These are phyloP conservation scores for Drosophila oshimai DNA, from an alignment of 1,140 invertebrate species.

Conservation along the genomic window DNA sequence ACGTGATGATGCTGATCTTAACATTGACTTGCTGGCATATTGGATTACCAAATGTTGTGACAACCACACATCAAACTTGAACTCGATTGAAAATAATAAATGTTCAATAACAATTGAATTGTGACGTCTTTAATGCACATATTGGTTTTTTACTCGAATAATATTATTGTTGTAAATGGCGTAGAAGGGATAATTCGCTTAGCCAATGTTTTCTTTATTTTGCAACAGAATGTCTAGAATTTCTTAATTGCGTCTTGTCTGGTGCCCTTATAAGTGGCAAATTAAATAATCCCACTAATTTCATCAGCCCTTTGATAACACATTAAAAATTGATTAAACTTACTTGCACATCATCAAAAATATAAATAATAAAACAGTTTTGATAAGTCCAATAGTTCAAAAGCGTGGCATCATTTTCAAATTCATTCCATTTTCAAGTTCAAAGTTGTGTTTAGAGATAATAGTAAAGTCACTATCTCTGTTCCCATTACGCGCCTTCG, in stretches of 20 bases:
- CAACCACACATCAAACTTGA: conserved; percentile 34
- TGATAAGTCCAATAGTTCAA: conserved; percentile 27
- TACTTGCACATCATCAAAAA: background rate
- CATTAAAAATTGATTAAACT: background rate
- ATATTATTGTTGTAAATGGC: background rate
- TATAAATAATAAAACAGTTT: background rate
- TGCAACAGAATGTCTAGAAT: background rate
- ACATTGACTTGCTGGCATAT: conserved; percentile 31
- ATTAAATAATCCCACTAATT: conserved; percentile 8
- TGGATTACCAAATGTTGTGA: conserved; percentile 24
- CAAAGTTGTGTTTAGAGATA: conserved; percentile 31
- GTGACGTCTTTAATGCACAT: conserved; percentile 3
- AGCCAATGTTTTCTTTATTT: background rate
- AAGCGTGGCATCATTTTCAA: conserved; percentile 33
- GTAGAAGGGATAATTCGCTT: background rate
- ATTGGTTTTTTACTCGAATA: background rate
- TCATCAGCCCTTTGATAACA: conserved; percentile 24
- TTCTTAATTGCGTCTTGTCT: conserved; percentile 6
- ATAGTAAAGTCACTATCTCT: conserved; percentile 16
- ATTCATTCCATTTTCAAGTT: conserved; percentile 32
- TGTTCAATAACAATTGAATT: conserved; percentile 12
- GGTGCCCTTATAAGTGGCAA: background rate
- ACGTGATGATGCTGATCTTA: conserved; percentile 46
- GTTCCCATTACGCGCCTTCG: conserved; percentile 16
- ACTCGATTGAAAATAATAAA: conserved; percentile 5